These are phyloP conservation scores for Amaurobius ferox DNA, from an alignment of 2,888 invertebrate genomes.

Conservation along the genomic window DNA sequence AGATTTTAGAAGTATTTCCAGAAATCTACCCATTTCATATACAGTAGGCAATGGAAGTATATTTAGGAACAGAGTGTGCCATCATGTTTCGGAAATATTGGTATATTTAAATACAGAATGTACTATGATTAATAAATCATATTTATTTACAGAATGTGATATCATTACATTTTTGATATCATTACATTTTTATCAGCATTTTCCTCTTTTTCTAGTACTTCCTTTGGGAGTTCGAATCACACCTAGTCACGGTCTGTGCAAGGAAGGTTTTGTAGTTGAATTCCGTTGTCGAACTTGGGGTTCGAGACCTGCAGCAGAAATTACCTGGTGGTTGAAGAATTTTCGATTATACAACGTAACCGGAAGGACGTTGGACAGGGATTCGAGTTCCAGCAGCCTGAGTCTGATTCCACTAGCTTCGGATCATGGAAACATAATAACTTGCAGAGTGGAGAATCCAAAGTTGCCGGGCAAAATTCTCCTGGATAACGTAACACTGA, in stretches of 20 bases:
- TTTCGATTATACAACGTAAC: conserved; percentile 40
- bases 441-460: conserved; percentile 77
- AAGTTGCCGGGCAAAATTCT: conserved; percentile 72
- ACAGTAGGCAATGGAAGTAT: no score
- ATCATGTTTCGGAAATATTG: no score
- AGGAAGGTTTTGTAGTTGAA: conserved; percentile 33
- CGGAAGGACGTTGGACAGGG: background rate
- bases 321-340: conserved; percentile 59
- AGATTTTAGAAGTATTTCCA: no score
- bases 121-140: no score
- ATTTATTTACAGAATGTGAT: no score
- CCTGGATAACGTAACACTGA: conserved; percentile 73
- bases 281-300: conserved; percentile 49
- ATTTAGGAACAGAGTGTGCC: no score
- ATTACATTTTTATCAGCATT: background rate
- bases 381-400: conserved; percentile 73
- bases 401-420: conserved; percentile 73
- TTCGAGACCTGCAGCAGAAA: conserved; percentile 50
- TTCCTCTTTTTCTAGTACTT: conserved; percentile 19
- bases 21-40: no score
- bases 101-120: no score
- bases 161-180: no score
- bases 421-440: conserved; percentile 79
- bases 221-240: conserved; percentile 42
- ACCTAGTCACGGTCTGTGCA: conserved; percentile 29